Percentiles rank a stretch among this genome's conserved stretches.
Evolutionary conservation across 2,888 invertebrate species (phyloP).

Genomic region (Sympetrum striolatum): DNA sequence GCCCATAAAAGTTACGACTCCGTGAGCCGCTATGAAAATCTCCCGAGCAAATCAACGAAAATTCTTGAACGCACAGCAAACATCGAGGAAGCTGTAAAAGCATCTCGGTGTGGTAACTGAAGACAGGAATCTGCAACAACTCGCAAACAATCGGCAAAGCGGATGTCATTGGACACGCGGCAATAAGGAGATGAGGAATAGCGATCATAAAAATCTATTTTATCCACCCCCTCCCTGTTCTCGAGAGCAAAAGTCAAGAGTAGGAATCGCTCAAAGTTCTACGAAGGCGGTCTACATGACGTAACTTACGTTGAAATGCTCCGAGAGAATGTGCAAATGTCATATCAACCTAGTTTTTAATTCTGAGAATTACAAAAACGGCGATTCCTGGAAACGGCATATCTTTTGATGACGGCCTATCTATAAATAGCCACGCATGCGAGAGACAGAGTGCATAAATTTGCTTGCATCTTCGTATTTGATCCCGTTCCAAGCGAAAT

Average conservation of each 20-base stretch:
- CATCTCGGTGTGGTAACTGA: neutral
- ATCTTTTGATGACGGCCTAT: neutral
- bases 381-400: neutral
- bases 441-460: neutral
- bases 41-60: too few relatives aligned
- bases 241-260: neutral
- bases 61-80: too few relatives aligned
- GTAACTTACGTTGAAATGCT: neutral
- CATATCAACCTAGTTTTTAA: neutral
- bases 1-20: too few relatives aligned
- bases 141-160: neutral
- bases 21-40: too few relatives aligned
- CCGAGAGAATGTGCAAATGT: neutral
- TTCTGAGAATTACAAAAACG: neutral
- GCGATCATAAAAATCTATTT: neutral
- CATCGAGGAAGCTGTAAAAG: too few relatives aligned
- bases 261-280: neutral
- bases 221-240: neutral
- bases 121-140: neutral
- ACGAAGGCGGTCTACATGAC: neutral
- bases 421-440: neutral
- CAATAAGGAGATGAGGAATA: neutral
- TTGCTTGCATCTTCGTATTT: too few relatives aligned
- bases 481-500: too few relatives aligned
- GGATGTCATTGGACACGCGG: neutral